Evolutionary conservation across 2,797 vertebrate genomes (phyloP).

Genomic region (Numenius phaeopus): DNA sequence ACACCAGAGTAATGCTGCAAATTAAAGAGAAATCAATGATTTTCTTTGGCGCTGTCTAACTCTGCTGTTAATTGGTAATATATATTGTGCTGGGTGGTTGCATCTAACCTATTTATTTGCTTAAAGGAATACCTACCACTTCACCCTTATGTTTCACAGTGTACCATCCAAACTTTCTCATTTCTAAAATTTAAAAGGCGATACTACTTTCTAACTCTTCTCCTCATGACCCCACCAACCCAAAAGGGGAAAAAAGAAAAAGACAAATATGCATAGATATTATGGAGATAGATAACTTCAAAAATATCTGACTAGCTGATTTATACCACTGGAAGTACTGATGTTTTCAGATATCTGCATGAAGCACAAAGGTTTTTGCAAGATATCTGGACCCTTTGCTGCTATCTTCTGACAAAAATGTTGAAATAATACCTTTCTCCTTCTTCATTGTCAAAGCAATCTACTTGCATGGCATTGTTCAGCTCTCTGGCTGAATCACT

Average conservation of each 20-base stretch:
- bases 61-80: constrained; percentile 3
- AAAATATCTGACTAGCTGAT: not conserved
- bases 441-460: not conserved
- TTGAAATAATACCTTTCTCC: not conserved
- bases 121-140: not conserved
- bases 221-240: not conserved
- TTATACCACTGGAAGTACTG: not conserved
- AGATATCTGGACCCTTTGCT: not conserved
- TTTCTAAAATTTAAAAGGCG: not conserved
- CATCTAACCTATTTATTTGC: not conserved
- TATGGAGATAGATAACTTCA: not conserved
- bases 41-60: not conserved
- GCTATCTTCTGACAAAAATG: not conserved
- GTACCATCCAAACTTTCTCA: not conserved
- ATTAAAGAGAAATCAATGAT: constrained; percentile 4
- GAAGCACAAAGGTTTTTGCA: not conserved
- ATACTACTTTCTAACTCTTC: not conserved
- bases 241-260: not conserved
- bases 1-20: not conserved
- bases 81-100: not conserved
- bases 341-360: not conserved
- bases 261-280: not conserved
- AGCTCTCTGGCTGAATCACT: not conserved
- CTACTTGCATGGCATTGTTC: not conserved
- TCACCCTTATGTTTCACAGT: not conserved